A percentile compares a stretch with the other conserved stretches of the same genome.
Conservation (phyloP, 2,113 vertebrate genomes). For the Malurus melanocephalus region DNA sequence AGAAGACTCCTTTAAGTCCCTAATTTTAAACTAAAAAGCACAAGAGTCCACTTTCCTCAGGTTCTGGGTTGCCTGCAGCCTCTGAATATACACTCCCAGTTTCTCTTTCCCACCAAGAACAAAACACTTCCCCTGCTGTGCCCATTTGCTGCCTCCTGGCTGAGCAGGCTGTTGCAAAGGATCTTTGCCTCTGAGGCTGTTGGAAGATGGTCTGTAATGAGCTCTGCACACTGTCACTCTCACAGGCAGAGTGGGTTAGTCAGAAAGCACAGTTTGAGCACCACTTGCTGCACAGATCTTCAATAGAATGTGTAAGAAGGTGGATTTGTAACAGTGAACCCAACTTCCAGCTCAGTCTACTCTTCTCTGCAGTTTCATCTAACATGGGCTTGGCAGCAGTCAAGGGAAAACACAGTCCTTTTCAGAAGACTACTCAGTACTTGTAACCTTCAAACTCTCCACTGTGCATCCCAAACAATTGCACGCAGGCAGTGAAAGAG, state of each 20-base stretch:
- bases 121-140: slow-evolving; percentile 48
- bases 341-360: slow-evolving; percentile 16
- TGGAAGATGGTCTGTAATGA: slow-evolving; percentile 21
- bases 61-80: neutral
- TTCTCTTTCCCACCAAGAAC: slow-evolving; percentile 45
- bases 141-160: slow-evolving; percentile 39
- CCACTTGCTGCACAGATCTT: slow-evolving; percentile 19
- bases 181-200: slow-evolving; percentile 10
- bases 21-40: neutral
- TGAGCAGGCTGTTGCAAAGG: slow-evolving; percentile 19
- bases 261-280: slow-evolving; percentile 44
- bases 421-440: neutral
- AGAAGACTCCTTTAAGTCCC: neutral
- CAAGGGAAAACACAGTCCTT: neutral
- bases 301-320: neutral
- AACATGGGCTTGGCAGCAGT: neutral
- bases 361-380: neutral
- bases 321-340: neutral
- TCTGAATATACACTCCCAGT: neutral
- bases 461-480: slow-evolving; percentile 19
- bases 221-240: neutral
- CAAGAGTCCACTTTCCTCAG: neutral
- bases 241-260: neutral
- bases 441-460: neutral
- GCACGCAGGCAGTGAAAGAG: neutral